Evolutionary conservation across 2,797 vertebrate species (phyloP).

Genomic region (Myiotriccus ornatus): DNA sequence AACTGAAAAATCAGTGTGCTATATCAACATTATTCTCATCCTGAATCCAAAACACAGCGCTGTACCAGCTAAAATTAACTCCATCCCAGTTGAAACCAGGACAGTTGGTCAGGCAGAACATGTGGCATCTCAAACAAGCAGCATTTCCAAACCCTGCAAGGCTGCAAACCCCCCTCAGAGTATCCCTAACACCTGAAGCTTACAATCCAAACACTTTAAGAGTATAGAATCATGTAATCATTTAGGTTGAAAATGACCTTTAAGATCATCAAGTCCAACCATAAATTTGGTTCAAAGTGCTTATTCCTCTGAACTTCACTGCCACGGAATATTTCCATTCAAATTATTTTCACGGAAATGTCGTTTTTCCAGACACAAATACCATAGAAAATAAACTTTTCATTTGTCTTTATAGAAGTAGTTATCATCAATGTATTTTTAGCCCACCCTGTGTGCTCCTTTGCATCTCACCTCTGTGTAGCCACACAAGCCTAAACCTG

Average conservation of each 20-base stretch:
- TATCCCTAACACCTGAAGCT: not conserved
- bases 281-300: not conserved
- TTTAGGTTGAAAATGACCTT: not conserved
- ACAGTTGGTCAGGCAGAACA: not conserved
- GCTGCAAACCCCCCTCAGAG: not conserved
- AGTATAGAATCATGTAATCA: not conserved
- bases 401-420: not conserved
- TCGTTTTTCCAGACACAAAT: not conserved
- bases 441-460: not conserved
- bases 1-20: not conserved
- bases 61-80: not conserved
- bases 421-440: not conserved
- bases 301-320: not conserved
- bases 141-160: not conserved
- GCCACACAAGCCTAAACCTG: not conserved
- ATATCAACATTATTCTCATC: not conserved
- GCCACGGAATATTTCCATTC: not conserved
- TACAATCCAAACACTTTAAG: not conserved
- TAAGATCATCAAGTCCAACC: not conserved
- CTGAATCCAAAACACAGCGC: not conserved
- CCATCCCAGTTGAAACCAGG: not conserved
- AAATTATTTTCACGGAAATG: not conserved
- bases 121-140: not conserved
- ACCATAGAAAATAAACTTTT: not conserved
- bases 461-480: not conserved